Evolutionary conservation across 2,113 vertebrate species (phyloP), one percentile per base, ranked within the genome.

Genomic region (Oncorhynchus tshawytscha): DNA sequence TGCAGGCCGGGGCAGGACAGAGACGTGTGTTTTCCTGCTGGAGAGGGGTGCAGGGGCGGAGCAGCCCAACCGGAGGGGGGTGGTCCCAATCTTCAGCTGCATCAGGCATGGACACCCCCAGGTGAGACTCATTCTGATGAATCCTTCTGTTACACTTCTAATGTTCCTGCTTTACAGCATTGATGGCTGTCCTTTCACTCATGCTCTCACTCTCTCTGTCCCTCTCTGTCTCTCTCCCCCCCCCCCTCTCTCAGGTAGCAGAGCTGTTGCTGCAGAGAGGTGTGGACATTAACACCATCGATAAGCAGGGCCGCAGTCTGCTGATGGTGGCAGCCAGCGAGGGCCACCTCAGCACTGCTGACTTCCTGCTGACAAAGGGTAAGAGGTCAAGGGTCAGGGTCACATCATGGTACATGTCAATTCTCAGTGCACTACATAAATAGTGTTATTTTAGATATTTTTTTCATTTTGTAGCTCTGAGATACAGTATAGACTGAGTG

Each of bases 241-340:
- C 64, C 71, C 2, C 49, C 62, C 70, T 79, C 0, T 89, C 82
- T 76, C 90, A 99, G 98, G 93, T 99, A 49, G 94, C 90, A 27
- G 95, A 96, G 27, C 54, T 98, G 67, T 90, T 99, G 4, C 84
- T 98, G 82, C 94, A 96, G 34, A 93, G 82, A 0, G 95, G 95
- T 4, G 94, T 95, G 4, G 95, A 99, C 0, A 91, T 97, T 77
- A 96, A 95, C 24, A 67, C 91, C 51, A 92, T 85, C 0, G 97
- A 99, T 92, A 98, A 94, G 88, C 97, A 96, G 88, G 95, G 96
- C 11, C 94, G 98, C 69, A 96, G 94, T 0, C 92, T 95, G 0
- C 94, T 99, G 51, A 99, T 98, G 95, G 94, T 99, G 90, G 96
- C 97, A 9, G 92, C 96, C 34, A 94, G 95, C 25, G 98, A 99